phyloP scores from a whole-genome alignment of 2,888 invertebrate genomes.

The Pteria penguin region DNA sequence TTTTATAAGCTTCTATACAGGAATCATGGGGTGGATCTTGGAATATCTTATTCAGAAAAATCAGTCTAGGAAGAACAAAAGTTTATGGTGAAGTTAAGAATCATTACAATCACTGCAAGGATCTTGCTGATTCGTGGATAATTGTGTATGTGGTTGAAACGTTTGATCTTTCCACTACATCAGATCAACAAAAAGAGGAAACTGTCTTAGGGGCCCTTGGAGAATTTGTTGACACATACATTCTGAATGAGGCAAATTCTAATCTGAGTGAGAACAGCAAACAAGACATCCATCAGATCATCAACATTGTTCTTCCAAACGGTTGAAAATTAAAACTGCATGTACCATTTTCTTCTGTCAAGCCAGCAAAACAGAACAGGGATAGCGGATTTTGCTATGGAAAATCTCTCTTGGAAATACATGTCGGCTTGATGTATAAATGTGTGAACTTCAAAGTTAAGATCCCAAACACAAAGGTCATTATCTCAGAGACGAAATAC shows the following conservation, averaged over 20 bases:
- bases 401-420: conserved; percentile 3
- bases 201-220: not conserved
- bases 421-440: conserved; percentile 13
- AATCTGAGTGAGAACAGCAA: not conserved
- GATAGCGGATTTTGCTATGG: conserved; percentile 9
- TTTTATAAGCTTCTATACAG: conserved; percentile 32
- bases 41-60: conserved; percentile 16
- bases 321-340: not conserved
- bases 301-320: conserved; percentile 5
- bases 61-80: not conserved
- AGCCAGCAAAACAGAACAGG: not conserved
- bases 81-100: conserved; percentile 15
- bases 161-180: not conserved
- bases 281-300: not conserved
- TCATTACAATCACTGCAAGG: conserved; percentile 14
- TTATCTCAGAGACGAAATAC: conserved; percentile 5
- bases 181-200: conserved; percentile 7
- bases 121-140: conserved; percentile 4
- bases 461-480: conserved; percentile 3
- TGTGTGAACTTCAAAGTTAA: not conserved
- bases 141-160: conserved; percentile 4
- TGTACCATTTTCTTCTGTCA: not conserved
- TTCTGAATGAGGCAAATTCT: not conserved
- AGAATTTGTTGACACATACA: not conserved
- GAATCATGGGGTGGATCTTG: conserved; percentile 13